These are phyloP conservation scores for Pluvialis apricaria DNA, from an alignment of 2,113 vertebrate genomes.

Conservation along the genomic window DNA sequence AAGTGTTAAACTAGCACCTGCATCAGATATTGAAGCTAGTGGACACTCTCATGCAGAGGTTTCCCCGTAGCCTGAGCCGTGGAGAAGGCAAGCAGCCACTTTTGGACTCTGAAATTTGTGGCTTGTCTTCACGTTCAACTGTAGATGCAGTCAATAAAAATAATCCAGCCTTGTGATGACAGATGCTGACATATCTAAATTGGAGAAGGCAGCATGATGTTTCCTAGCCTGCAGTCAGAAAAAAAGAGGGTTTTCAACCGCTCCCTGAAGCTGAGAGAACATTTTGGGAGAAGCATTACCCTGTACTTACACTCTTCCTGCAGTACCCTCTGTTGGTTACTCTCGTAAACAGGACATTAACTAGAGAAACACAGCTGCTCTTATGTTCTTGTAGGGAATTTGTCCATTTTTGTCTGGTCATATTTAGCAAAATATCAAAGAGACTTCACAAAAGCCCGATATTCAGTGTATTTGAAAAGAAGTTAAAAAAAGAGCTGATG, in stretches of 20 bases:
- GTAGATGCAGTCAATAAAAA: not conserved
- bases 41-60: not conserved
- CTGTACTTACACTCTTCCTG: not conserved
- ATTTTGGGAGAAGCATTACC: not conserved
- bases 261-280: not conserved
- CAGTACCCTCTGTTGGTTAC: not conserved
- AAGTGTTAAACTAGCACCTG: not conserved
- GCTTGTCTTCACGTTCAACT: not conserved
- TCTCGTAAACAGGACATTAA: not conserved
- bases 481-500: accelerated
- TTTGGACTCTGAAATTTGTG: not conserved
- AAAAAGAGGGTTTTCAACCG: not conserved
- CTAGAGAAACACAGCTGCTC: not conserved
- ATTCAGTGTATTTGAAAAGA: not conserved
- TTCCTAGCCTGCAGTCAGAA: not conserved
- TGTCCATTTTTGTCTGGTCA: not conserved
- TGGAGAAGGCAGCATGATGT: not conserved
- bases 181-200: not conserved
- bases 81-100: not conserved
- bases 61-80: not conserved
- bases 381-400: not conserved
- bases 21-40: not conserved
- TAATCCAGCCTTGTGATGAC: not conserved
- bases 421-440: not conserved
- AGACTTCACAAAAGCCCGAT: not conserved